phyloP scores from a whole-genome alignment of 2,888 invertebrate species.

The Drosophila multiciliata region DNA sequence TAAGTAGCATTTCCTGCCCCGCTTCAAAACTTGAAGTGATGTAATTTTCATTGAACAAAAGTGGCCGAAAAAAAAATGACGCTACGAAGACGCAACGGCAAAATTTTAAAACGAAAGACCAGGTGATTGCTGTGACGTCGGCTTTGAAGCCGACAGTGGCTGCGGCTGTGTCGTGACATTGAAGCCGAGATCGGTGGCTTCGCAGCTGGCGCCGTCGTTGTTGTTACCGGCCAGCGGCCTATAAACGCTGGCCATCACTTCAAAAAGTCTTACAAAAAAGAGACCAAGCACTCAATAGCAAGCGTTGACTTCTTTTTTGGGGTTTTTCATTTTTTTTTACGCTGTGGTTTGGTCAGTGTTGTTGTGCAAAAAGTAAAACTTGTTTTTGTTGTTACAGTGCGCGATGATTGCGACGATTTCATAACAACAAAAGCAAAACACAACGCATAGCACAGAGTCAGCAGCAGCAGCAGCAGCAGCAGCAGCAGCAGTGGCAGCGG shows the following conservation, averaged over 20 bases:
- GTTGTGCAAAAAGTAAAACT: slow-evolving; percentile 70
- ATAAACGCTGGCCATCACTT: slow-evolving; percentile 58
- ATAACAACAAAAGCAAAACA: slow-evolving; percentile 62
- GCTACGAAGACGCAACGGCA: slow-evolving; percentile 59
- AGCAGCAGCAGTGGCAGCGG: slow-evolving; percentile 3
- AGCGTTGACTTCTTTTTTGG: slow-evolving; percentile 66
- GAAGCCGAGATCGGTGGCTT: slow-evolving; percentile 50
- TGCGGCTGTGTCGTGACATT: slow-evolving; percentile 72
- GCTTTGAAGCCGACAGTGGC: slow-evolving; percentile 16
- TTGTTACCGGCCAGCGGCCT: slow-evolving; percentile 66
- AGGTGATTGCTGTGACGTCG: slow-evolving; percentile 34
- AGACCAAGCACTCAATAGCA: slow-evolving; percentile 70
- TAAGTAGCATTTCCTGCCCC: slow-evolving; percentile 64
- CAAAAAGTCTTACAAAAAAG: slow-evolving; percentile 52
- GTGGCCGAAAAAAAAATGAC: slow-evolving; percentile 61
- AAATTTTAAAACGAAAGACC: slow-evolving; percentile 37
- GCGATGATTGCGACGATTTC: slow-evolving; percentile 67
- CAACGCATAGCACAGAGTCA: slow-evolving; percentile 6
- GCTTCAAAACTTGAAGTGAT: slow-evolving; percentile 59
- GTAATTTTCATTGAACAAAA: slow-evolving; percentile 68
- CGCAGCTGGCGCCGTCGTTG: slow-evolving; percentile 29
- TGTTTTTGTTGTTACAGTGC: slow-evolving; percentile 66
- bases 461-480: slow-evolving; percentile 21
- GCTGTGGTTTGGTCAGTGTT: slow-evolving; percentile 19
- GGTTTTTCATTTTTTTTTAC: slow-evolving; percentile 27